These are phyloP conservation scores for Chromis chromis DNA, from an alignment of 2,797 vertebrate genomes.

Conservation along the genomic window DNA sequence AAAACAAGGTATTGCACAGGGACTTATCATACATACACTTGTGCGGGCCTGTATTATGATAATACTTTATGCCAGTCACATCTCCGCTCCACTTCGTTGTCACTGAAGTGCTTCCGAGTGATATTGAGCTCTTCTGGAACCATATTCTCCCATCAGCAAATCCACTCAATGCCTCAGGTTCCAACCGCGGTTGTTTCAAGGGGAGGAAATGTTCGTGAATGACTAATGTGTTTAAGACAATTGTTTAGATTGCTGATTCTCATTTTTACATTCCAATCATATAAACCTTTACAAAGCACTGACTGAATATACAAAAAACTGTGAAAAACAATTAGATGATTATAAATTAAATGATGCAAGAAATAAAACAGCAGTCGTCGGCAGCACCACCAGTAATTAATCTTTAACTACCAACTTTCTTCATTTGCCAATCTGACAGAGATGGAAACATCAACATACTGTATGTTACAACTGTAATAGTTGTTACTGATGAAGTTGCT, in stretches of 20 bases:
- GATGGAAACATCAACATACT: conserved; percentile 10
- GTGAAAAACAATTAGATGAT: background rate
- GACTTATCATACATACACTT: conserved; percentile 13
- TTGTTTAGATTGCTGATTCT: conserved; percentile 3
- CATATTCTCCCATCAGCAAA: conserved; percentile 36
- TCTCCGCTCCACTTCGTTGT: conserved; percentile 33
- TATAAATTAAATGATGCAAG: background rate
- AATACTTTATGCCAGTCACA: conserved; percentile 34
- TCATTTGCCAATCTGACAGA: background rate
- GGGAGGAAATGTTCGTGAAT: conserved; percentile 4
- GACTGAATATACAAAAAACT: background rate
- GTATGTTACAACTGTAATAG: conserved; percentile 8
- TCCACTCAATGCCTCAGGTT: conserved; percentile 27
- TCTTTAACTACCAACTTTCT: background rate
- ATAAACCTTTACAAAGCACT: too few relatives aligned
- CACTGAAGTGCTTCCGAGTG: conserved; percentile 14
- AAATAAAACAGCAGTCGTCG: background rate
- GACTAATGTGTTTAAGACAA: conserved; percentile 1
- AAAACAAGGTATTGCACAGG: conserved; percentile 17
- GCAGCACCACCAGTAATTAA: background rate
- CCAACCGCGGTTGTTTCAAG: conserved; percentile 18
- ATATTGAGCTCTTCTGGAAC: conserved; percentile 24
- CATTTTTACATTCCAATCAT: background rate
- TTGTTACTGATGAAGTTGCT: conserved; percentile 35
- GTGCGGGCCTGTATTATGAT: conserved; percentile 22